Conservation (phyloP, 2,797 vertebrate species). For the Thunnus albacares region DNA sequence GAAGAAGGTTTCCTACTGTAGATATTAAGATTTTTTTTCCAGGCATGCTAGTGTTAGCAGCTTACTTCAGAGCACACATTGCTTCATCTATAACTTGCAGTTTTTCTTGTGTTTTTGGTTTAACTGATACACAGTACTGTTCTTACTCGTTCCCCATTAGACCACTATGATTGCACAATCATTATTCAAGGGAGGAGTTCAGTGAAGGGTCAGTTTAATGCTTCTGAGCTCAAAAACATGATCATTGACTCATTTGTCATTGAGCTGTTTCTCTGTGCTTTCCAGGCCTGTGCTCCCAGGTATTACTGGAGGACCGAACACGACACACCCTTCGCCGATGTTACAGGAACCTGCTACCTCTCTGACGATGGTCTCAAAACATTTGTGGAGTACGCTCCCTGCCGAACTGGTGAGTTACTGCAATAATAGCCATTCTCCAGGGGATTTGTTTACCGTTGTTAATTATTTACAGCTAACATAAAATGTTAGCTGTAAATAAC, state of each 20-base stretch:
- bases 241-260: background rate
- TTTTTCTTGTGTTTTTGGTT: background rate
- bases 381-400: conserved; percentile 91
- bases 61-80: background rate
- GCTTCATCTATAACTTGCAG: background rate
- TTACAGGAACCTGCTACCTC: conserved; percentile 92
- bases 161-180: background rate
- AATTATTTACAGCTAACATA: background rate
- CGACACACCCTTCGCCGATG: conserved; percentile 81
- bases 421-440: background rate
- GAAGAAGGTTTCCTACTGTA: background rate
- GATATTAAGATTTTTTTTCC: no score
- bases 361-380: conserved; percentile 87
- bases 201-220: background rate
- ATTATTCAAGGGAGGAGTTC: background rate
- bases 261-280: background rate
- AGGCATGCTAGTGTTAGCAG: no score
- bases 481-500: background rate
- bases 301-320: conserved; percentile 91
- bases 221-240: background rate
- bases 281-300: conserved; percentile 88
- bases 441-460: background rate
- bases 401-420: conserved; percentile 87
- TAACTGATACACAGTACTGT: background rate
- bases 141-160: background rate